Evolutionary conservation across 2,113 vertebrate species (phyloP).

Genomic region (Spermophilus dauricus): DNA sequence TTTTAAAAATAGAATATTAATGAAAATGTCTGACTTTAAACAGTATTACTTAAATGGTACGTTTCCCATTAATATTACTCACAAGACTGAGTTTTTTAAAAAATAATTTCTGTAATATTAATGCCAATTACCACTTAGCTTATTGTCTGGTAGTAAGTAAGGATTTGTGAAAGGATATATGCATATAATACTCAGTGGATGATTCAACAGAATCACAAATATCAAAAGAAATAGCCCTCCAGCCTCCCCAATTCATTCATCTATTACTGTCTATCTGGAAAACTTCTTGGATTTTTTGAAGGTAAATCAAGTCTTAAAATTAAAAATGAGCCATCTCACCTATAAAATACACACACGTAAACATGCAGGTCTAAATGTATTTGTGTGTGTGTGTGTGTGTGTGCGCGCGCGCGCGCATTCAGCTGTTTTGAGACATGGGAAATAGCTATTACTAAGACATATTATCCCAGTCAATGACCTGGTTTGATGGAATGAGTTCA

Average conservation of each 20-base stretch:
- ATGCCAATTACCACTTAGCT: not conserved
- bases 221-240: not conserved
- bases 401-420: too few species aligned
- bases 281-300: not conserved
- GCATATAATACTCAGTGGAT: not conserved
- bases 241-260: not conserved
- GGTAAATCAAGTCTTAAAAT: not conserved
- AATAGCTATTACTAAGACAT: not conserved
- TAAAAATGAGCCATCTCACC: not conserved
- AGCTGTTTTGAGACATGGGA: not conserved
- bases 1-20: not conserved
- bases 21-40: slow-evolving; percentile 18
- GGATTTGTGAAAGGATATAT: not conserved
- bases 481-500: not conserved
- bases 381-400: not conserved
- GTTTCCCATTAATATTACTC: slow-evolving; percentile 6
- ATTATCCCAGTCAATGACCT: not conserved
- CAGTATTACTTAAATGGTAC: not conserved
- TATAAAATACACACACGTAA: not conserved
- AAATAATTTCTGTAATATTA: not conserved
- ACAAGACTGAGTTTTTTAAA: not conserved
- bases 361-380: not conserved
- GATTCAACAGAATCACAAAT: not conserved
- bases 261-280: not conserved
- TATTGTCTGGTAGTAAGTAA: not conserved